Evolutionary conservation across 2,113 vertebrate genomes (phyloP), one percentile per base, ranked within the genome.

Genomic region (Tyto alba): DNA sequence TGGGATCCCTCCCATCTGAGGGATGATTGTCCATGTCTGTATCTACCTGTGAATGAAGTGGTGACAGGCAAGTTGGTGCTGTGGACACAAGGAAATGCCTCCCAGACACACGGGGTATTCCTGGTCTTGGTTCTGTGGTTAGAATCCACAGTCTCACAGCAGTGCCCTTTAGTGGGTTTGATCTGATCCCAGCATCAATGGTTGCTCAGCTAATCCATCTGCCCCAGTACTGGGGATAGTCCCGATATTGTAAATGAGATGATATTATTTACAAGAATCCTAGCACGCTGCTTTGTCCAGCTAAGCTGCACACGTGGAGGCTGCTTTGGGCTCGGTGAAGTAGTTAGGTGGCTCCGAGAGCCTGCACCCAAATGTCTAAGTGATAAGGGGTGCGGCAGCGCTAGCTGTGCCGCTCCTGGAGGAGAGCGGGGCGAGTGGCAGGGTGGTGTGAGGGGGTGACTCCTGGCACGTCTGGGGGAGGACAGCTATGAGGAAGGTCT

Each of bases 61-160:
- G 5, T 23, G 41, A 62, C 27, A 69, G 32, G 10, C 1, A 4
- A 78, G 9, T 15, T 9, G 6, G 26, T 48, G 36, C 40, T 64
- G 20, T 68, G 57, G 52, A 32, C 19, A 38, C 15, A 69, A 56
- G 13, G 12, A 68, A 66, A n/a, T 10, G 40, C 9, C 17, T 76
- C 34, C 1, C 2, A 34, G n/a, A 75, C 13, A 48, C 13, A 16
- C 0, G 1, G 4, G 3, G 2, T 27, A 20, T 34, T 23, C 14
- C 30, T 55, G 32, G 13, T 59, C 32, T 85, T 73, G 45, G 21
- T 12, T 66, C 2, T 60, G 20, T 47, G 15, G 3, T 12, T 76
- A 66, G 48, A 82, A 62, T 53, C 13, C 16, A 7, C 6, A 32
- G 0, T 13, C 48, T 73, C 80, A 23, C 21, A 91, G 14, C 55